These are phyloP conservation scores for Poeciliopsis occidentalis DNA, from an alignment of 2,113 vertebrate genomes.

Conservation along the genomic window DNA sequence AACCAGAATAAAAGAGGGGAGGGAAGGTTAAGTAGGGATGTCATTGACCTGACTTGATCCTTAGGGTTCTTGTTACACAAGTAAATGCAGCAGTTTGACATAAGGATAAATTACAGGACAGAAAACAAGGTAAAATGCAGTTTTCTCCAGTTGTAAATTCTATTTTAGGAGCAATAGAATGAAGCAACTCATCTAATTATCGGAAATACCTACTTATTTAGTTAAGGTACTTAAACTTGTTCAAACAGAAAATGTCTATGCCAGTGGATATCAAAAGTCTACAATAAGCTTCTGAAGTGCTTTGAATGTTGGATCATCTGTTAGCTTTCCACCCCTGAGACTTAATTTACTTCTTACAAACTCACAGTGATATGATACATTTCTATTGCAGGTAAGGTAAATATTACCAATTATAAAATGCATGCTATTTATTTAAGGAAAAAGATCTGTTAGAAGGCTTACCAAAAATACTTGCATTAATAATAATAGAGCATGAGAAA, in stretches of 20 bases:
- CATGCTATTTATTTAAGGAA: neutral
- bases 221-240: too few species aligned
- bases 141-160: neutral
- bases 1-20: conserved; percentile 21
- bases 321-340: too few species aligned
- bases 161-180: too few species aligned
- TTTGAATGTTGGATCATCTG: neutral
- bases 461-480: neutral
- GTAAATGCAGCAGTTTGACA: conserved; percentile 5
- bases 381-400: neutral
- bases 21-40: conserved; percentile 1
- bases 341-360: neutral
- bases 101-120: neutral
- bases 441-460: neutral
- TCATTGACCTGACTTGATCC: conserved; percentile 24
- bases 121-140: neutral
- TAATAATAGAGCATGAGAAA: neutral
- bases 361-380: neutral
- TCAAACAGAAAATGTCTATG: too few species aligned
- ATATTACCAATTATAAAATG: neutral
- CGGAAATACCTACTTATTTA: too few species aligned
- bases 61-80: neutral
- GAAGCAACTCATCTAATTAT: too few species aligned
- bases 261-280: too few species aligned
- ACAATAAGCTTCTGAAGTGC: too few species aligned